phyloP scores from a whole-genome alignment of 2,113 vertebrate species.

The Onychorhynchus coronatus region DNA sequence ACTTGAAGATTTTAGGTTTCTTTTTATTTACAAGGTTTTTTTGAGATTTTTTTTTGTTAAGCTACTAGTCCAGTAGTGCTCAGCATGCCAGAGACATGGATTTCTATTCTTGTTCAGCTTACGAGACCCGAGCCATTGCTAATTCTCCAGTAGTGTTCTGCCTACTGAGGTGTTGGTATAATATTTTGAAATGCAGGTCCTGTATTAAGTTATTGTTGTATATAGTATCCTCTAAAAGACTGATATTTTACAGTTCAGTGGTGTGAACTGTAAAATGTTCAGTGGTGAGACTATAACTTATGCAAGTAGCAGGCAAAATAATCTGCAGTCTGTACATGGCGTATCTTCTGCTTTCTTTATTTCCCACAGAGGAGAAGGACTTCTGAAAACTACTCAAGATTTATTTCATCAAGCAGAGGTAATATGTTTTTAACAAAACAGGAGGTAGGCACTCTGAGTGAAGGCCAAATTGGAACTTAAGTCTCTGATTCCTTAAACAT shows the following conservation, averaged over 20 bases:
- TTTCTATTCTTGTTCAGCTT: not conserved
- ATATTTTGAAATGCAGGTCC: not conserved
- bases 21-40: not conserved
- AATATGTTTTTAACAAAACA: constrained; percentile 36
- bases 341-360: constrained; percentile 4
- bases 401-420: constrained; percentile 95
- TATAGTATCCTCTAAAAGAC: not conserved
- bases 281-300: not conserved
- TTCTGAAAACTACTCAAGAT: constrained; percentile 93
- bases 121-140: not conserved
- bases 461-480: not conserved
- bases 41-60: not conserved
- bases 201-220: not conserved
- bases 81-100: not conserved
- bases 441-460: not conserved
- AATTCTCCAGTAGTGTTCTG: not conserved
- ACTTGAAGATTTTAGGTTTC: not conserved
- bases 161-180: not conserved
- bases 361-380: constrained; percentile 89
- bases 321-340: not conserved
- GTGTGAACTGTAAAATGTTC: not conserved
- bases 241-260: not conserved
- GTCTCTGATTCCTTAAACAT: not conserved
- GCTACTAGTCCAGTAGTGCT: not conserved
- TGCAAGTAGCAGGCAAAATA: not conserved